Percentiles rank a stretch among this genome's conserved stretches.
Conservation (phyloP, 2,797 vertebrate genomes). For the Gobionotothen gibberifrons region DNA sequence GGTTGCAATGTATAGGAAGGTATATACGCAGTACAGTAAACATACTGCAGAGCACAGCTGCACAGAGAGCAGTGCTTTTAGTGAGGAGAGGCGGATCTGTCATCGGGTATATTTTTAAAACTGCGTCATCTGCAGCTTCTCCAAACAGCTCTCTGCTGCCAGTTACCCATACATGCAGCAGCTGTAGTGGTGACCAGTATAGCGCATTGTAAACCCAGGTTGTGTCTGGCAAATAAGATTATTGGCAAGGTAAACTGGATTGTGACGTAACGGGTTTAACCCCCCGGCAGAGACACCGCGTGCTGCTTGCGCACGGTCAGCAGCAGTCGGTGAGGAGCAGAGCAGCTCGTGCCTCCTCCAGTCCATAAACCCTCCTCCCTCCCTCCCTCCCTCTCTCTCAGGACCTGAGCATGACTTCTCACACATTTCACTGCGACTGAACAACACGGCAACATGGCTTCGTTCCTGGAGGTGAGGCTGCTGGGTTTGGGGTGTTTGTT, state of each 20-base stretch:
- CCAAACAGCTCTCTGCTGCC: neutral
- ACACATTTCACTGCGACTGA: constrained; percentile 47
- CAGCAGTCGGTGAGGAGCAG: constrained; percentile 25
- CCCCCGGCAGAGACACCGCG: constrained; percentile 33
- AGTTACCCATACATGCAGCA: neutral
- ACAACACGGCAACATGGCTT: constrained; percentile 74
- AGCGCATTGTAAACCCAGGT: constrained; percentile 42
- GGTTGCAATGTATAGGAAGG: neutral
- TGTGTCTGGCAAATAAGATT: constrained; percentile 77
- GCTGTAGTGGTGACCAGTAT: neutral
- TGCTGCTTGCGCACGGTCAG: constrained; percentile 24
- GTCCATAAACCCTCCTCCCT: constrained; percentile 32
- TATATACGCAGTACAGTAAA: neutral
- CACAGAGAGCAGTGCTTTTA: neutral
- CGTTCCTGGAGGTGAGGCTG: constrained; percentile 82
- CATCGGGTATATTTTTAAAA: constrained; percentile 43
- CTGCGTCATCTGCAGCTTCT: constrained; percentile 66
- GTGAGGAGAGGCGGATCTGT: neutral
- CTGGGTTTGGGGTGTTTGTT: neutral
- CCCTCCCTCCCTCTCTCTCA: neutral
- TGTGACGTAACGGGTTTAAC: constrained; percentile 83
- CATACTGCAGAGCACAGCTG: neutral
- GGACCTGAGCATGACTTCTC: constrained; percentile 68
- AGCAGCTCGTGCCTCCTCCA: constrained; percentile 37
- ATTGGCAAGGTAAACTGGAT: constrained; percentile 76